Evolutionary conservation across 2,113 vertebrate species (phyloP), one percentile per base, ranked within the genome.

Genomic region (Bufo bufo): DNA sequence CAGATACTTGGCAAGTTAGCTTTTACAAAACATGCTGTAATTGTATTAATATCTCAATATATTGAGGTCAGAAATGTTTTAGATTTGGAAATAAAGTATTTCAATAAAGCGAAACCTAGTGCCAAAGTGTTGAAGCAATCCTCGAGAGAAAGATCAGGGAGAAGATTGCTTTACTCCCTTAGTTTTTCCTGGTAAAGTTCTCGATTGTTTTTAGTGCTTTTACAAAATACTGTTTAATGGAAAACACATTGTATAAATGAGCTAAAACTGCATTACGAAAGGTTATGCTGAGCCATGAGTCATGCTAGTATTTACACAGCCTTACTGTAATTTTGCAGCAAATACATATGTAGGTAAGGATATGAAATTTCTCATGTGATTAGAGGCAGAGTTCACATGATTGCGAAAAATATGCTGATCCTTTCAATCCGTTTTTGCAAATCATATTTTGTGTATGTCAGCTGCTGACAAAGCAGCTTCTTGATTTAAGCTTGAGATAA

Each of bases 211-310:
- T 69, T 69, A 69, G 23, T 45, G 69, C 33, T 45, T 49, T 49
- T 45, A n/a, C 33, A 6, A 45, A 33, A 33, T 33, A 33, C 33
- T 72, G 16, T 74, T 8, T 74, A 47, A 75, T 50, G 50, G 17
- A 20, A 75, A 20, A 20, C 72, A 49, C 16, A 75, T 75, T 75
- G 50, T 54, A 56, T 78, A 78, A n/a, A 78, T 56, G 56, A 78
- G 77, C 7, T 54, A 11, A 54, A 52, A 50, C 49, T 75, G 47
- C 20, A 75, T 75, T 75, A 50, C 72, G 11, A 75, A 75, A 75
- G 72, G 72, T 75, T 75, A 75, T 14, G 45, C 45, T 75, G 4
- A 49, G 72, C 72, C 47, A 49, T 50, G 19, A 75, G 72, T 75
- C 72, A 75, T 33, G 7, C 17, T 11, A 50, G 2, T 75, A 75